Evolutionary conservation across 2,888 invertebrate genomes (phyloP).

Genomic region (Acrobasis repandana): DNA sequence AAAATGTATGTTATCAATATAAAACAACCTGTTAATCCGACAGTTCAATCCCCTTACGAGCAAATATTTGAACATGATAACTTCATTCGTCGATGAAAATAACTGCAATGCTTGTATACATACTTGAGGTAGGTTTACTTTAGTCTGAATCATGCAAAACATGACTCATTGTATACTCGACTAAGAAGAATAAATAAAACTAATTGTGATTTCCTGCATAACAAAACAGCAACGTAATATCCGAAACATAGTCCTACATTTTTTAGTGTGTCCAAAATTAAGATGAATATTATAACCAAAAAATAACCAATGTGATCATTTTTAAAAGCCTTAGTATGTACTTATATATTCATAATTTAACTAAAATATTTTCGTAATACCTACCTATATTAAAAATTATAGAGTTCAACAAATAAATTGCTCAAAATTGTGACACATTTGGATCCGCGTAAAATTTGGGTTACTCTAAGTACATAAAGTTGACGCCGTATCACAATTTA

Average conservation of each 20-base stretch:
- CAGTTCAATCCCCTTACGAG: constrained; percentile 14
- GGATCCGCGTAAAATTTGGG: constrained; percentile 26
- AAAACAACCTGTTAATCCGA: neutral
- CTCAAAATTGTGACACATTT: constrained; percentile 17
- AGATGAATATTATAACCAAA: no score
- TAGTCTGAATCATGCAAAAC: neutral
- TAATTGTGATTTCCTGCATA: no score
- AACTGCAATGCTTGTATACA: neutral
- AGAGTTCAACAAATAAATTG: constrained; percentile 3
- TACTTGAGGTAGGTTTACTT: neutral
- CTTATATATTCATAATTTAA: neutral
- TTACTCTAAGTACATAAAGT: constrained; percentile 26
- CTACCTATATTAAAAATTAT: neutral
- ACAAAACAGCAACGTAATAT: no score
- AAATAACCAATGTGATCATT: neutral
- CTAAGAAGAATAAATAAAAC: neutral
- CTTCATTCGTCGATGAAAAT: neutral
- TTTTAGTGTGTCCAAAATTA: no score
- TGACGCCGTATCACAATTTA: constrained; percentile 31
- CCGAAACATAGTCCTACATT: no score
- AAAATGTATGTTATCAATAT: no score
- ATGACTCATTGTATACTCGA: constrained; percentile 10
- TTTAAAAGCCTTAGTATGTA: neutral
- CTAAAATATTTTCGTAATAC: neutral
- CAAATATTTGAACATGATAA: constrained; percentile 13